Evolutionary conservation across 1,140 invertebrate genomes (phyloP), one percentile per base, ranked within the genome.

Genomic region (Cydia strobilella): DNA sequence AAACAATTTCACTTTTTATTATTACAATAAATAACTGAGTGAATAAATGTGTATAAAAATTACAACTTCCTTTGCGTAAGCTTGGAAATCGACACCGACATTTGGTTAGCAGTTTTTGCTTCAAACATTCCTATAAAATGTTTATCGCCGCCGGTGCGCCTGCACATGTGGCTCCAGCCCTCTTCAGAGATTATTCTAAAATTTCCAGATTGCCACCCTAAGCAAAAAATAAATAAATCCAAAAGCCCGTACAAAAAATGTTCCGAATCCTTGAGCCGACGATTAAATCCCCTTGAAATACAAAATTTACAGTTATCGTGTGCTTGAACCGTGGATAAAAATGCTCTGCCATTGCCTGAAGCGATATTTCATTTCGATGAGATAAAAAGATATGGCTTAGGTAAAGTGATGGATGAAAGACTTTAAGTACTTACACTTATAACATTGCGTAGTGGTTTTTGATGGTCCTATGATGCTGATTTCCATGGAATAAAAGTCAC

Each of bases 121-220:
- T 79, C 73, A 78, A 82, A 86, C 85, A 90, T 92, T 90, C 89
- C 88, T 86, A 92, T 92, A 90, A 92, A 92, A 92, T 92, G 89
- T 92, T 92, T 92, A 92, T 92, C 89, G 78, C 84, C 83, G 82
- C 80, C 75, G 77, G 86, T 45, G 79, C 81, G 80, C 72, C 75
- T 74, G 82, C 89, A 90, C 87, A 90, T 90, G 88, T 85, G 84
- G 75, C 76, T 13, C 75, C 77, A 84, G 81, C 82, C 77, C 87
- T 88, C 87, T 86, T 85, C 79, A 86, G 77, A 89, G 89, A 92
- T 92, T 89, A 89, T 88, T 88, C 86, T 82, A 89, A 90, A 92
- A 90, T 91, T 86, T 89, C 89, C 90, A 92, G 88, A 92, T 92
- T 92, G 90, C 90, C 89, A 89, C 86, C 87, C 87, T 83, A 84